A percentile compares a stretch with the other conserved stretches of the same genome.
Evolutionary conservation across 2,888 invertebrate genomes (phyloP).

Genomic region (Argyra leucocephala): DNA sequence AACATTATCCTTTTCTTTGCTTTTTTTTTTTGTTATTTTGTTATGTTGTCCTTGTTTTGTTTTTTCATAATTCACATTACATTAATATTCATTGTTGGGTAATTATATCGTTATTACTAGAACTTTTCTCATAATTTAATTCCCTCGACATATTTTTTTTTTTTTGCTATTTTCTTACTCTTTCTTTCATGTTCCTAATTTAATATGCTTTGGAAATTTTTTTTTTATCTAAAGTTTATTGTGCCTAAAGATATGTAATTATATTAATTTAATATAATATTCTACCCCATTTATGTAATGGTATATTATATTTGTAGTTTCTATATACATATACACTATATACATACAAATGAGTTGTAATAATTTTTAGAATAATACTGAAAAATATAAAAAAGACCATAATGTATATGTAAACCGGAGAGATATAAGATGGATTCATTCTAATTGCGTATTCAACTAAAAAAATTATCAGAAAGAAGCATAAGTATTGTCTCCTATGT

Average conservation of each 20-base stretch:
- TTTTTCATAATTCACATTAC: background rate
- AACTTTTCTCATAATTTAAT: slow-evolving; percentile 1
- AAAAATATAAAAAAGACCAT: no score
- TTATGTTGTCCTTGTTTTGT: no score
- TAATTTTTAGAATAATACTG: no score
- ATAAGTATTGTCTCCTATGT: no score
- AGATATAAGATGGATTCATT: no score
- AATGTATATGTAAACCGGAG: no score
- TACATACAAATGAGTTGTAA: no score
- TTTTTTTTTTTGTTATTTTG: background rate
- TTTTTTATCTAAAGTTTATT: background rate
- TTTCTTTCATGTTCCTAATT: background rate
- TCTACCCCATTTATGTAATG: background rate
- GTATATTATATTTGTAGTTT: background rate
- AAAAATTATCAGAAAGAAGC: no score
- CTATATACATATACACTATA: no score
- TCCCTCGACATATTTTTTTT: background rate
- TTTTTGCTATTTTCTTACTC: background rate
- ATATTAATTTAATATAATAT: slow-evolving; percentile 1
- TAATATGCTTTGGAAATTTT: background rate
- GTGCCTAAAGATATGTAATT: background rate
- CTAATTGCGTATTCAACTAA: no score
- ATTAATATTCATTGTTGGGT: slow-evolving; percentile 6
- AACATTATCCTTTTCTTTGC: background rate
- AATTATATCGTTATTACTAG: background rate